Percentiles rank a stretch among this genome's conserved stretches.
These are phyloP conservation scores for Romanogobio albipinnatus DNA, from an alignment of 2,113 vertebrate species.

Conservation along the genomic window DNA sequence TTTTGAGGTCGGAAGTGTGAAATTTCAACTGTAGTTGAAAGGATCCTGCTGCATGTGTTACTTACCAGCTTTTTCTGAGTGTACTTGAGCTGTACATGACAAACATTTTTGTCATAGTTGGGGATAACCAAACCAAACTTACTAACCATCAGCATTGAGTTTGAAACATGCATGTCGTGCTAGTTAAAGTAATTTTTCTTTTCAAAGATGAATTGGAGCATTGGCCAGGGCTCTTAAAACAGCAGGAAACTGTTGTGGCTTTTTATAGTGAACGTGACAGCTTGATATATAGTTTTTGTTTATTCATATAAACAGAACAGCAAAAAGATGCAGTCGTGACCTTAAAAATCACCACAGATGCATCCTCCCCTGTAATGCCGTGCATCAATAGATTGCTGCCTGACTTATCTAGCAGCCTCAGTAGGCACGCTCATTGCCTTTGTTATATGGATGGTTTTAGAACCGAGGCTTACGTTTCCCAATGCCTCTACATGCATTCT, in stretches of 20 bases:
- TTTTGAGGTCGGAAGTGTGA: not conserved
- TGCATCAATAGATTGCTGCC: constrained; percentile 31
- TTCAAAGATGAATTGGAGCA: constrained; percentile 1
- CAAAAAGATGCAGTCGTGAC: constrained; percentile 41
- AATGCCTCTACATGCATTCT: constrained; percentile 22
- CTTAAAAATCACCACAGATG: constrained; percentile 45
- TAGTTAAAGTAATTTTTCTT: constrained; percentile 21
- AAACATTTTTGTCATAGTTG: too few species aligned
- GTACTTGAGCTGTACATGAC: too few species aligned
- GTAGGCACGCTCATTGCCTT: constrained; percentile 27
- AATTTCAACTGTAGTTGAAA: too few species aligned
- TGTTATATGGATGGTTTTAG: constrained; percentile 7
- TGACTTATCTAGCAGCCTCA: constrained; percentile 25
- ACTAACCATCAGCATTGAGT: not conserved
- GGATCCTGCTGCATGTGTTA: too few species aligned
- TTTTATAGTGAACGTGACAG: constrained; percentile 43
- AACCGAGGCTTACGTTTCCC: not conserved
- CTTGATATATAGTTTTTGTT: constrained; percentile 44
- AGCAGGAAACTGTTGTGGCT: not conserved
- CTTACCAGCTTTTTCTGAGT: too few species aligned
- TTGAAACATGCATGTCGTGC: not conserved
- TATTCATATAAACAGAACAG: constrained; percentile 41
- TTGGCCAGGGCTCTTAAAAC: constrained; percentile 15
- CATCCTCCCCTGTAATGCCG: constrained; percentile 16
- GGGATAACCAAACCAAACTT: not conserved